phyloP scores from a whole-genome alignment of 2,888 invertebrate species.

The Lomographa bimaculata region DNA sequence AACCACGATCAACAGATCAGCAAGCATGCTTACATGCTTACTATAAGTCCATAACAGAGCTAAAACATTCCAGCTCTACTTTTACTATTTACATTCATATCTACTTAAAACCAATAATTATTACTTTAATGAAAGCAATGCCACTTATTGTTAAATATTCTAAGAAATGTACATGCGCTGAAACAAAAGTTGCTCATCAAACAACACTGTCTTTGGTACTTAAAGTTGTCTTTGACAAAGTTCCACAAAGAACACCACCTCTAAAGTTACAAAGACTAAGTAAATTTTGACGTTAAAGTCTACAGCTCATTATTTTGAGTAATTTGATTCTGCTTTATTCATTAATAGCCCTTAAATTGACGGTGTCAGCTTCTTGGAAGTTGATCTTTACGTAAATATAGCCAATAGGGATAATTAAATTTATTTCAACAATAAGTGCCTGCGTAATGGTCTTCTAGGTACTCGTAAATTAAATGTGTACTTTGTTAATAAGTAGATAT shows the following conservation, averaged over 20 bases:
- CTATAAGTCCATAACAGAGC: no score
- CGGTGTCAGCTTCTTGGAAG: slow-evolving; percentile 2
- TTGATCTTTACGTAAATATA: not conserved
- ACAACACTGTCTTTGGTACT: slow-evolving; percentile 15
- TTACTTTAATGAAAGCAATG: no score
- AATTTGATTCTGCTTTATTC: slow-evolving; percentile 13
- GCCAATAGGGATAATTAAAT: slow-evolving; percentile 1
- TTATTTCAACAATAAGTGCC: no score
- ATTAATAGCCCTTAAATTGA: slow-evolving; percentile 9
- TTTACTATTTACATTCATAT: no score
- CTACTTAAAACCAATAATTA: no score
- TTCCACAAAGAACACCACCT: slow-evolving; percentile 32
- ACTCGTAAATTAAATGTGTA: no score
- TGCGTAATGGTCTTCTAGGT: no score
- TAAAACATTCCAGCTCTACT: no score
- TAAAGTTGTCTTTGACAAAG: slow-evolving; percentile 24
- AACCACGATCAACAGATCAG: no score
- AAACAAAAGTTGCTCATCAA: slow-evolving; percentile 20
- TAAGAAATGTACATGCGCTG: slow-evolving; percentile 25
- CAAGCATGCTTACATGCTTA: no score
- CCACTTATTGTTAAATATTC: no score
- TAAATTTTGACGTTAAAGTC: slow-evolving; percentile 24
- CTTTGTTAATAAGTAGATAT: no score
- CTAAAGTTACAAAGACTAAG: slow-evolving; percentile 27
- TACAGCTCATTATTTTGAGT: slow-evolving; percentile 18